Conservation (phyloP, 1,140 invertebrate genomes). For the Piezodorus guildinii region DNA sequence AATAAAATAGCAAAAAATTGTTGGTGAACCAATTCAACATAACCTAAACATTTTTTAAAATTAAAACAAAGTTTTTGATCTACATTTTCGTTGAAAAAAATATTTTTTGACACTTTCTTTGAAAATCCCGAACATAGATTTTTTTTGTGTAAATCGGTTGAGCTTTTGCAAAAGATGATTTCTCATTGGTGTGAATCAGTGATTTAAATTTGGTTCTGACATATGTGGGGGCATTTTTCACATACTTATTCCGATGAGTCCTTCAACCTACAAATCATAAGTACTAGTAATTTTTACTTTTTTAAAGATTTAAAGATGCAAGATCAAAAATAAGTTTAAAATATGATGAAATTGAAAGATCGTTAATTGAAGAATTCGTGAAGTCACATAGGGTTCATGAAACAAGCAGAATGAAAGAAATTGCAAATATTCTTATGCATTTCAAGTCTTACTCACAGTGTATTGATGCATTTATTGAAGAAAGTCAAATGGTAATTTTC, state of each 20-base stretch:
- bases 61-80: too few relatives aligned
- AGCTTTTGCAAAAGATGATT: too few relatives aligned
- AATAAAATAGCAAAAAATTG: too few relatives aligned
- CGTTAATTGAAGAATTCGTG: slow-evolving; percentile 90
- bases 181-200: too few relatives aligned
- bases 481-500: slow-evolving; percentile 72
- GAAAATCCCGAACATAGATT: too few relatives aligned
- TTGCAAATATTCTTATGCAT: slow-evolving; percentile 81
- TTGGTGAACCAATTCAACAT: too few relatives aligned
- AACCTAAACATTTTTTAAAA: too few relatives aligned
- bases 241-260: background rate
- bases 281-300: slow-evolving; percentile 18
- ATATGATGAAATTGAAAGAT: slow-evolving; percentile 88
- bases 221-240: too few relatives aligned
- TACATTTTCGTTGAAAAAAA: too few relatives aligned
- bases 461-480: slow-evolving; percentile 93
- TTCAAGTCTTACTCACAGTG: slow-evolving; percentile 95
- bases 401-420: slow-evolving; percentile 79
- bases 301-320: slow-evolving; percentile 66
- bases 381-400: slow-evolving; percentile 74
- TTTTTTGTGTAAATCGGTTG: too few relatives aligned
- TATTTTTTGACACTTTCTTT: too few relatives aligned
- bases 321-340: slow-evolving; percentile 84
- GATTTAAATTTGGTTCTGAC: too few relatives aligned
- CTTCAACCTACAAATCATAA: background rate